Percentiles rank a stretch among this genome's conserved stretches.
Conservation (phyloP, 2,113 vertebrate genomes). For the Emydocephalus ijimae region DNA sequence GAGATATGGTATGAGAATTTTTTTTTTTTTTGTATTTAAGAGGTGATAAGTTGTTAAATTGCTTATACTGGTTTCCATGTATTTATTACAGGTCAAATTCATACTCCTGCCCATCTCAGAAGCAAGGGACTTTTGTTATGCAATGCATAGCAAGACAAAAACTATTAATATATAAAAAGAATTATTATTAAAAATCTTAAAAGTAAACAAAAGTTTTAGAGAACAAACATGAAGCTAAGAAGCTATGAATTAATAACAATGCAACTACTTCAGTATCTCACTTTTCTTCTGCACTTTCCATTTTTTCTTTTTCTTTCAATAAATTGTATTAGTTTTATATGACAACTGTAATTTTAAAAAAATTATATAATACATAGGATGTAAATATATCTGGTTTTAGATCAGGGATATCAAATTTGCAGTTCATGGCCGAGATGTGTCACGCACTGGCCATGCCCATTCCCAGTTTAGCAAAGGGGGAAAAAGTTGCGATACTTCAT, state of each 20-base stretch:
- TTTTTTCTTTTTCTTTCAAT: not conserved
- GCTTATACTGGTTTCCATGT: not conserved
- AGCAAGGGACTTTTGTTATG: not conserved
- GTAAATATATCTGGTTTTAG: not conserved
- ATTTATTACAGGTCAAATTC: not conserved
- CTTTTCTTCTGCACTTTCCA: not conserved
- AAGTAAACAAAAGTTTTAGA: not conserved
- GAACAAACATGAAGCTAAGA: not conserved
- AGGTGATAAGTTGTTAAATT: not conserved
- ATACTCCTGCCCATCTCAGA: not conserved
- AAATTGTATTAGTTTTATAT: not conserved
- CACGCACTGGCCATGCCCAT: too few species aligned
- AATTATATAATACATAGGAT: not conserved
- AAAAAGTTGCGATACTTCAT: too few species aligned
- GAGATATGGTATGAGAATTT: not conserved
- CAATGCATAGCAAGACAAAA: not conserved
- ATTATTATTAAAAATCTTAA: not conserved
- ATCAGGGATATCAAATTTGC: not conserved
- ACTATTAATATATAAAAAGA: not conserved
- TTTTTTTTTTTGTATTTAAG: not conserved
- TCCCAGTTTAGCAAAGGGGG: too few species aligned
- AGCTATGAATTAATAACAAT: not conserved
- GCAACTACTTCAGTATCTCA: not conserved
- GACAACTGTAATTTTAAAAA: not conserved
- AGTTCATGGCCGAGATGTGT: too few species aligned